These are phyloP conservation scores for Antedon mediterranea DNA, from an alignment of 53 echinoderm and acorn worm genomes.

Conservation along the genomic window DNA sequence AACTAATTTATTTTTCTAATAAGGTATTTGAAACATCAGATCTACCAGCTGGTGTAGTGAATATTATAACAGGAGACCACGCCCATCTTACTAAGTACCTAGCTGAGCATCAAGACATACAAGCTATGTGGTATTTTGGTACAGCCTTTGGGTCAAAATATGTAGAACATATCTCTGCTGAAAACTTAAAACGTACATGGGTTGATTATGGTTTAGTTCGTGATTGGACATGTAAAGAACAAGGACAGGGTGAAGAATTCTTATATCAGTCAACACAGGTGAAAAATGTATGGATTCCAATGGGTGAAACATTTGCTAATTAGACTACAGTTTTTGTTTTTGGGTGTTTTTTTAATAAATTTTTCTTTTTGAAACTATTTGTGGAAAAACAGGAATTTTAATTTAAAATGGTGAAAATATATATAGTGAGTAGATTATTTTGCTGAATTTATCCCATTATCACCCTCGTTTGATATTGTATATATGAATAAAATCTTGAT, in stretches of 20 bases:
- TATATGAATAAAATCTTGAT: too few relatives aligned
- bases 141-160: conserved; percentile 82
- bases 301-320: conserved; percentile 99
- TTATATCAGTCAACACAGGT: conserved; percentile 77
- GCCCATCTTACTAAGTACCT: conserved; percentile 79
- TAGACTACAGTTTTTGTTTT: too few relatives aligned
- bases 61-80: conserved; percentile 78
- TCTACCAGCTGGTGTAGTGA: conserved; percentile 92
- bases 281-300: conserved; percentile 98
- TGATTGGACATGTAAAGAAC: conserved; percentile 58
- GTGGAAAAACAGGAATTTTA: too few relatives aligned
- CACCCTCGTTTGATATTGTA: too few relatives aligned
- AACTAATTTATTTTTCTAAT: neutral
- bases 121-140: conserved; percentile 97
- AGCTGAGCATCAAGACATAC: conserved; percentile 87
- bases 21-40: conserved; percentile 98
- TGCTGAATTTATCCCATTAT: too few relatives aligned
- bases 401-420: too few relatives aligned
- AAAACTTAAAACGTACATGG: conserved; percentile 92
- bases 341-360: too few relatives aligned
- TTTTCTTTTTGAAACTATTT: too few relatives aligned
- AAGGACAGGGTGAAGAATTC: conserved; percentile 95
- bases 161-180: conserved; percentile 80
- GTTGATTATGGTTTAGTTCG: conserved; percentile 73
- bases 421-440: too few relatives aligned